These are phyloP conservation scores for Ips typographus DNA, from an alignment of 1,140 invertebrate species.

Conservation along the genomic window DNA sequence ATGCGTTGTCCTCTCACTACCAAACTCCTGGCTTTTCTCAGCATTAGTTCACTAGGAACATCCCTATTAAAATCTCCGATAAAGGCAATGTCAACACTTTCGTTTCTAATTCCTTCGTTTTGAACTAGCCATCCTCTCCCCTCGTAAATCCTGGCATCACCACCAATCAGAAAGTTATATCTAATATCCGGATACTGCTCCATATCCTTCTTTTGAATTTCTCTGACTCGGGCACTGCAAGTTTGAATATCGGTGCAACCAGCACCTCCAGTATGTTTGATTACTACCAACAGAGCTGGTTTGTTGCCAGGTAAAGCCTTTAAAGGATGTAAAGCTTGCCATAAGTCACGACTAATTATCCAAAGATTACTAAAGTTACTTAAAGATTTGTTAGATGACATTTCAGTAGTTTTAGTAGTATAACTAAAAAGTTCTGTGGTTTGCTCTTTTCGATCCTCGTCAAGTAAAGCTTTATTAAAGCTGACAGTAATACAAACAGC, in stretches of 20 bases:
- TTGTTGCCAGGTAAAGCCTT: background rate
- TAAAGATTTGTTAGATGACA: too few relatives aligned
- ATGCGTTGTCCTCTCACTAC: constrained; percentile 38
- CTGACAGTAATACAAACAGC: too few relatives aligned
- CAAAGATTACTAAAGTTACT: too few relatives aligned
- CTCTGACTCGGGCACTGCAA: background rate
- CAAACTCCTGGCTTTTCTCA: constrained; percentile 21
- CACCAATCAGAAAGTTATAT: constrained; percentile 70
- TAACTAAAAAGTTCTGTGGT: too few relatives aligned
- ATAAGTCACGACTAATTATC: too few relatives aligned
- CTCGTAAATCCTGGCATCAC: constrained; percentile 65
- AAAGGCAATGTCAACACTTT: constrained; percentile 54
- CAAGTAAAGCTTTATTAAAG: too few relatives aligned
- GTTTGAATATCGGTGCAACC: constrained; percentile 43
- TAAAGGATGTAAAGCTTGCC: too few relatives aligned
- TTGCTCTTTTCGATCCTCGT: too few relatives aligned
- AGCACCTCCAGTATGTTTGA: constrained; percentile 53
- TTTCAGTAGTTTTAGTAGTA: too few relatives aligned
- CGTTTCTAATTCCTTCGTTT: constrained; percentile 54
- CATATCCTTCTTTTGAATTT: constrained; percentile 6
- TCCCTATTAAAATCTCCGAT: constrained; percentile 49
- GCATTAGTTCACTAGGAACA: constrained; percentile 46
- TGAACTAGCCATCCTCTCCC: constrained; percentile 64
- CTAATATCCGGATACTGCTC: constrained; percentile 52
- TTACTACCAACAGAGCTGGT: constrained; percentile 53